Evolutionary conservation across 2,113 vertebrate genomes (phyloP).

Genomic region (Triplophysa tibetana): DNA sequence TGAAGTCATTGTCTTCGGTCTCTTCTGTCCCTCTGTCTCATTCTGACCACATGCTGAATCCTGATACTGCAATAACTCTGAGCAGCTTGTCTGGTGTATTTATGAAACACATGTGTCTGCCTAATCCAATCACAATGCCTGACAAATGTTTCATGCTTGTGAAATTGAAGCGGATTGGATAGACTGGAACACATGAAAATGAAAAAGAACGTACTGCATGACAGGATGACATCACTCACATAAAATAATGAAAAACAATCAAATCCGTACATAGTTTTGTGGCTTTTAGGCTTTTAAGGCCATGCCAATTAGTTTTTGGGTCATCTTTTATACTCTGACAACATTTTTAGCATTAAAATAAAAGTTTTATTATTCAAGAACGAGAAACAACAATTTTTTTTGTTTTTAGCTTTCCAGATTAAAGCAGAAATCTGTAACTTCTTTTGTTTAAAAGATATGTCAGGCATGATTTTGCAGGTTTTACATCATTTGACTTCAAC

Average conservation of each 20-base stretch:
- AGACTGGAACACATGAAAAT: slow-evolving; percentile 18
- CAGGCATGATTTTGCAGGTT: no score
- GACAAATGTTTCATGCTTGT: slow-evolving; percentile 30
- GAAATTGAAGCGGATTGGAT: slow-evolving; percentile 11
- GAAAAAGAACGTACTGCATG: neutral
- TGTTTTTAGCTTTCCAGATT: neutral
- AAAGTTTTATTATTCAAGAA: neutral
- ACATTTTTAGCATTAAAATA: no score
- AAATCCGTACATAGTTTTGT: neutral
- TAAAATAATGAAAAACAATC: neutral
- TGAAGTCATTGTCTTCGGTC: neutral
- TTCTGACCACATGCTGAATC: slow-evolving; percentile 25
- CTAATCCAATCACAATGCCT: slow-evolving; percentile 8
- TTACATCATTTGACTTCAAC: no score
- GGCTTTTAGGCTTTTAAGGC: neutral
- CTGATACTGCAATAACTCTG: slow-evolving; percentile 1
- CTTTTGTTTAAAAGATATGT: no score
- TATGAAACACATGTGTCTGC: slow-evolving; percentile 33
- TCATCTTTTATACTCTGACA: neutral
- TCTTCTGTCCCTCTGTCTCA: neutral
- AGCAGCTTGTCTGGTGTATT: slow-evolving; percentile 27
- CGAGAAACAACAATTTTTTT: neutral
- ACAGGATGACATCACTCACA: slow-evolving; percentile 20
- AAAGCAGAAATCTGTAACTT: no score
- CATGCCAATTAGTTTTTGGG: neutral